Conservation (phyloP, 1,140 invertebrate genomes). For the Vanessa tameamea region DNA sequence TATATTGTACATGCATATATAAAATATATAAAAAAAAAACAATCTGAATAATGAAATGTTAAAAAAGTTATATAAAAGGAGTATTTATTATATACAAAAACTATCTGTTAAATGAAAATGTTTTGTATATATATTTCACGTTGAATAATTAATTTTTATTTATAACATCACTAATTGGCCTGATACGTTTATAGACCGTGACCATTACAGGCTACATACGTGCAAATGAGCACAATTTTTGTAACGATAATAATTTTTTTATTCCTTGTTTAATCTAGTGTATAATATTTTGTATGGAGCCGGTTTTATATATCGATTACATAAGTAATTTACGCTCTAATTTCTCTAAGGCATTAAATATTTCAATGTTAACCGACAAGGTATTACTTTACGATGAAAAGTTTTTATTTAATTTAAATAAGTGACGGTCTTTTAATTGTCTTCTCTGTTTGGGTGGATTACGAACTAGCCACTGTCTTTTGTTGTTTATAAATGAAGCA, state of each 20-base stretch:
- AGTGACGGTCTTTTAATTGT: too few relatives aligned
- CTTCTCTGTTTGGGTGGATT: too few relatives aligned
- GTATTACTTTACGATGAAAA: too few relatives aligned
- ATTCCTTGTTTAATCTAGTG: not conserved
- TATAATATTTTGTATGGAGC: not conserved
- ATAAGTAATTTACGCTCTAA: not conserved
- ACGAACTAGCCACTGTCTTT: too few relatives aligned
- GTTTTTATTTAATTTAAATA: too few relatives aligned
- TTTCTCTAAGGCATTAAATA: not conserved
- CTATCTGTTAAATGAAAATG: too few relatives aligned
- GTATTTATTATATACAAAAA: too few relatives aligned
- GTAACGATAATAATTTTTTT: not conserved
- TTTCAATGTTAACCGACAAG: not conserved
- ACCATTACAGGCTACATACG: not conserved
- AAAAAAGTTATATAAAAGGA: too few relatives aligned
- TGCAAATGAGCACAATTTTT: not conserved
- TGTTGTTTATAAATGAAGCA: too few relatives aligned
- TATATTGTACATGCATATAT: too few relatives aligned
- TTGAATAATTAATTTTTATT: slow-evolving; percentile 1
- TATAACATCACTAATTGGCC: not conserved
- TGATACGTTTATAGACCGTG: slow-evolving; percentile 10
- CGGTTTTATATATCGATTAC: not conserved
- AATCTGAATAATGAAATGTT: too few relatives aligned
- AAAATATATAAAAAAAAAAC: too few relatives aligned
- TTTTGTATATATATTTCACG: not conserved